Base-by-base conservation (phyloP, 1,140 invertebrate species). In the Cryptotermes secundus region DNA sequence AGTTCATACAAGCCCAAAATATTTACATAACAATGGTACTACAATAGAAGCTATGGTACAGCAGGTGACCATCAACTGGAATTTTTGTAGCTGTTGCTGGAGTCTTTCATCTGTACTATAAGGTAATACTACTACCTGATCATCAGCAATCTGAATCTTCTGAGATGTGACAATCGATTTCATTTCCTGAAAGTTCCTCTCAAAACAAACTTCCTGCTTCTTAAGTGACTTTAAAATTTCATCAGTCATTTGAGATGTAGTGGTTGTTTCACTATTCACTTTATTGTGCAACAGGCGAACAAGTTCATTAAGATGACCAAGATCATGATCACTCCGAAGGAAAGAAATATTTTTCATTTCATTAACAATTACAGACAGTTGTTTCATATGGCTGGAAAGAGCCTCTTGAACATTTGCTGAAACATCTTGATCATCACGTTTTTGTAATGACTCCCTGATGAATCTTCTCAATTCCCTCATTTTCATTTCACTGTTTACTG, bases 381-480 rank as follows among this genome's bases (percentile, higher is more conserved):
- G 72, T 35, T 83, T 83, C 22, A 79, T 79, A 49, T 84, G 81
- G 42, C 26, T 83, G 16, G 85, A 82, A 65, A 84, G 12, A 49
- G 83, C 49, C 22, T 86, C 85, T 36, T 72, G 49, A 24, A 80
- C 38, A 6, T 35, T n/a, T 35, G 22, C 24, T 26, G 53, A 35
- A 59, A 35, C n/a, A n/a, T 65, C 34, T 4, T 65, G 35, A 0
- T 36, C 59, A 16, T 31, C 35, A 45, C 12, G 31, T n/a, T 86
- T 31, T 31, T 49, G 82, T 72, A 86, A n/a, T 35, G 87, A 84
- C 80, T 92, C 90, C 36, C 89, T 88, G 86, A 94, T 91, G 88
- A 95, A 90, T 38, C 91, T 90, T 34, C 92, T 88, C 81, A 95
- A 90, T 88, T 95, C 93, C 81, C 90, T 90, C 93, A 95, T 94